Evolutionary conservation across 1,140 invertebrate species (phyloP).

Genomic region (Pinna nobilis): DNA sequence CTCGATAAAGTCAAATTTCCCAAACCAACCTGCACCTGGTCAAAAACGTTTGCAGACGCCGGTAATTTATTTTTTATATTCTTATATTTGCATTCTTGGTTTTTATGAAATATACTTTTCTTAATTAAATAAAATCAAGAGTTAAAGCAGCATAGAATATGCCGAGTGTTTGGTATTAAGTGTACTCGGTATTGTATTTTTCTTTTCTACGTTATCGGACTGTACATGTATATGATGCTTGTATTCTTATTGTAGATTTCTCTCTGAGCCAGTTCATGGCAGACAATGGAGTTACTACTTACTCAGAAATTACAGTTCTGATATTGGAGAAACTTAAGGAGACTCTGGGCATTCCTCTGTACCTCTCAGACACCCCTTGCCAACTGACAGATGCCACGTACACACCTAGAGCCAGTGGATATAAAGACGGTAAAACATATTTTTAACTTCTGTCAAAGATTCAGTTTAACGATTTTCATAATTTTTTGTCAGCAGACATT

Average conservation of each 20-base stretch:
- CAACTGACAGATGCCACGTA: conserved; percentile 9
- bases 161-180: neutral
- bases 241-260: neutral
- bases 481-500: no score
- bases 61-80: neutral
- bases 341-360: conserved; percentile 2
- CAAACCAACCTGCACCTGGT: conserved; percentile 4
- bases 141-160: neutral
- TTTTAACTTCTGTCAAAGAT: no score
- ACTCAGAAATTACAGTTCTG: neutral
- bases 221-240: neutral
- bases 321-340: conserved; percentile 12
- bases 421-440: conserved; percentile 13
- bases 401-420: neutral
- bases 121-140: no score
- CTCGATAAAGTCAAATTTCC: conserved; percentile 22
- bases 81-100: neutral
- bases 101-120: neutral
- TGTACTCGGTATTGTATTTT: neutral
- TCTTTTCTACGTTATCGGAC: neutral
- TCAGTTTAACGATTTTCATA: no score
- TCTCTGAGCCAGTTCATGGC: conserved; percentile 14
- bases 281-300: neutral
- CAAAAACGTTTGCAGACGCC: neutral
- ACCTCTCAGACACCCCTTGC: conserved; percentile 8